phyloP scores from a whole-genome alignment of 2,113 vertebrate species.

The Myiozetetes cayanensis region DNA sequence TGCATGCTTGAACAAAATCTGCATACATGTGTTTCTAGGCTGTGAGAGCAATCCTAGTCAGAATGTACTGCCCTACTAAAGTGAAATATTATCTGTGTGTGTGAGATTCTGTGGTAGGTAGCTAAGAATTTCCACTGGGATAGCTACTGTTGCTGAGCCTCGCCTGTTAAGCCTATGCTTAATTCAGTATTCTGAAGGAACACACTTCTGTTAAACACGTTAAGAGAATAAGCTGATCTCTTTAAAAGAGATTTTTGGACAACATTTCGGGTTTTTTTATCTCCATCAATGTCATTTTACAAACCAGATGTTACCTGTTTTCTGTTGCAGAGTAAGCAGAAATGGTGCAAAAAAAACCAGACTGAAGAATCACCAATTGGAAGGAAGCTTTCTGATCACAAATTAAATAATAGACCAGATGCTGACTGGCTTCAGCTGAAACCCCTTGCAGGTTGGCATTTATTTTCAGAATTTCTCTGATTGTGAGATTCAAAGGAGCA shows the following conservation, averaged over 20 bases:
- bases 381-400: conserved; percentile 93
- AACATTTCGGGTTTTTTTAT: not conserved
- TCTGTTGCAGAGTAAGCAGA: conserved; percentile 78
- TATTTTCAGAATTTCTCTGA: not conserved
- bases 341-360: conserved; percentile 77
- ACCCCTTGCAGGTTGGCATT: conserved; percentile 80
- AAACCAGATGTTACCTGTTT: not conserved
- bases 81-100: not conserved
- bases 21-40: not conserved
- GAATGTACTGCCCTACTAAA: not conserved
- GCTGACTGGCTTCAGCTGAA: conserved; percentile 95
- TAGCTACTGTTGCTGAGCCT: not conserved
- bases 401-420: conserved; percentile 89
- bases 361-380: conserved; percentile 84
- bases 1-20: not conserved
- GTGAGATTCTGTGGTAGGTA: not conserved
- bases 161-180: not conserved
- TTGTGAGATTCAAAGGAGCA: not conserved
- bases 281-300: not conserved
- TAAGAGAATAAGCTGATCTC: not conserved
- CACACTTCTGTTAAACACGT: not conserved
- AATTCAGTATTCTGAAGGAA: not conserved
- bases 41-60: not conserved
- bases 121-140: not conserved
- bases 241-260: not conserved